Base-by-base conservation (phyloP, 92 coral and sea anemone genomes). In the Porites evermanni region DNA sequence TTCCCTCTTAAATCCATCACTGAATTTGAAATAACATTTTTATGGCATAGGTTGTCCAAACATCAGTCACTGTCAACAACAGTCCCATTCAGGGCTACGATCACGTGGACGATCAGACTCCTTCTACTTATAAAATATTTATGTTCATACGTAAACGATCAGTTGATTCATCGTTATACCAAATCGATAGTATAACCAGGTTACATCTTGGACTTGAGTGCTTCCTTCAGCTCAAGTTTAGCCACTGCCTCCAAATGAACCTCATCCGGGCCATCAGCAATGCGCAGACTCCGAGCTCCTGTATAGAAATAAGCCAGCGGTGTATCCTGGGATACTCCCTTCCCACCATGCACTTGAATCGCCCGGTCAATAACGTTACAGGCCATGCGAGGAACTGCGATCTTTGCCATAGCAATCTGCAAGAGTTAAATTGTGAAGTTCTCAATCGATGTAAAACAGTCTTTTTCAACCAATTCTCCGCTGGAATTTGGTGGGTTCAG, bases 221-320 rank as follows among this genome's bases (percentile, higher is more conserved):
- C 86, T 74, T 93, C 87, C 70, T 86, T 84, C 13, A 97, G 92
- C 26, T 97, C 99, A 74, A 86, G 82, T 87, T 95, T 97, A 13
- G 99, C 99, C 17, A 97, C 92, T 2, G 97, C 95, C 54, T 97
- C 97, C 88, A 97, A 83, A 78, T 97, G 99, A 18, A 97, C 99
- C 81, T 97, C 99, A 84, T 97, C 99, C 38, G 99, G 99, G 51
- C 99, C 99, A 86, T 97, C 99, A 18, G 99, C 99, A 54, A 97
- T 95, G 20, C 99, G 95, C 71, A 97, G 90, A 24, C 94, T 82
- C 80, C 99, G 94, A 53, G 89, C 88, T 1, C 70, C 71, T n/a
- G 94, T 65, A 70, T 88, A 97, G 82, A 92, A 66, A 83, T 81
- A 19, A 18, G 98, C 86, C 87, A 97, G 93, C 76, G 97, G 94